Evolutionary conservation across 2,888 invertebrate species (phyloP).

Genomic region (Nematopogon swammerdamellus): DNA sequence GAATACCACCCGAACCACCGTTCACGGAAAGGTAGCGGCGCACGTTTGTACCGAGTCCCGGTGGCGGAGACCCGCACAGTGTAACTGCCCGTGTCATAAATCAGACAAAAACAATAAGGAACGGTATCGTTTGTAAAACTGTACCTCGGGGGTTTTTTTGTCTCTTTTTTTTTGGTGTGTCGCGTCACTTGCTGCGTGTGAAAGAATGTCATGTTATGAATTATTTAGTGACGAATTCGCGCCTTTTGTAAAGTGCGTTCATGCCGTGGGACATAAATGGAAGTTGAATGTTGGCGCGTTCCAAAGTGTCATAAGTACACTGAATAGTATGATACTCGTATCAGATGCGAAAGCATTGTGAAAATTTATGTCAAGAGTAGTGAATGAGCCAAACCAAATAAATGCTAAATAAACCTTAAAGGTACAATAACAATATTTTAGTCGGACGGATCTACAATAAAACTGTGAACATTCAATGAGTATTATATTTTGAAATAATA

Average conservation of each 20-base stretch:
- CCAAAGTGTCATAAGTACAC: no score
- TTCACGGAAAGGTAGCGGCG: constrained; percentile 25
- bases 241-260: background rate
- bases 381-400: no score
- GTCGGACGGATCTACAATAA: no score
- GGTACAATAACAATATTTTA: no score
- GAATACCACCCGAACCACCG: constrained; percentile 16
- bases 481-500: no score
- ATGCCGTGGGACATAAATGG: no score
- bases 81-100: constrained; percentile 27
- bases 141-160: constrained; percentile 27
- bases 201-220: background rate
- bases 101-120: constrained; percentile 32
- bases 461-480: no score
- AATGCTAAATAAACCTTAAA: no score
- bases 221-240: background rate
- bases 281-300: no score
- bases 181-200: background rate
- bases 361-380: no score
- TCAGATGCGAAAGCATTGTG: no score
- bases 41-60: constrained; percentile 19
- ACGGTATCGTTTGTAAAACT: constrained; percentile 48
- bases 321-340: no score
- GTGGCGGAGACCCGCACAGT: constrained; percentile 29
- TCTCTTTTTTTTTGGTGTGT: background rate